Base-by-base conservation (phyloP, 2,797 vertebrate genomes). In the Agapornis canus region DNA sequence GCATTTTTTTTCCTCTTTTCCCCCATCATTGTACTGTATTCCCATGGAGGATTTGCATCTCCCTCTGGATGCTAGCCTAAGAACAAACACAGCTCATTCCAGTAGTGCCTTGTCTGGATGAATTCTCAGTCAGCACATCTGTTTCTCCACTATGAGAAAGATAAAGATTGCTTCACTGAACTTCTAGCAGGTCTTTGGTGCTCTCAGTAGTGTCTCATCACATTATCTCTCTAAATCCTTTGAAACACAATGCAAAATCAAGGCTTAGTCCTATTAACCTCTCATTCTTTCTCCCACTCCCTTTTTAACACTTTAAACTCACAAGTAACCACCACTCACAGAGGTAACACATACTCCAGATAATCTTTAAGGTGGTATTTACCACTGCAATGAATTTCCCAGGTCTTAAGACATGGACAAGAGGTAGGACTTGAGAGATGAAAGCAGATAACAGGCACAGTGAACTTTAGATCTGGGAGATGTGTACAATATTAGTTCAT, bases 401-500 rank as follows among this genome's bases (percentile, higher is more conserved):
- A 13, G 13, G 69, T 78, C 39, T 73, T 22, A 51, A 42, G 29
- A 21, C 26, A 5, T 3, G 43, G 65, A 20, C 45, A 35, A 78
- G 80, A 69, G 54, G 75, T 7, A 49, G 75, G 29, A 57, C 60
- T 27, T 51, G 45, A 51, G 64, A 66, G 68, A 66, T 43, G 73
- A 71, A 94, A 56, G 59, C 76, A 84, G 89, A 85, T 72, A 90
- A 86, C 27, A 37, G 92, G 72, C 85, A 75, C 26, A 2, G 75
- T 89, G 92, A 94, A 66, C 83, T 89, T 90, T 22, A 81, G 79
- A 80, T 75, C 82, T 79, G 80, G 13, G 77, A 85, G 65, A 85
- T 3, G 17, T 85, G 84, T 54, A 59, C 68, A 76, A n/a, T 94
- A 70, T 95, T 73, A 82, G 78, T 52, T 80, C 25, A 7, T 70